Evolutionary conservation across 53 echinoderm and acorn worm genomes (phyloP), one percentile per base, ranked within the genome.

Genomic region (Henricia sp.): DNA sequence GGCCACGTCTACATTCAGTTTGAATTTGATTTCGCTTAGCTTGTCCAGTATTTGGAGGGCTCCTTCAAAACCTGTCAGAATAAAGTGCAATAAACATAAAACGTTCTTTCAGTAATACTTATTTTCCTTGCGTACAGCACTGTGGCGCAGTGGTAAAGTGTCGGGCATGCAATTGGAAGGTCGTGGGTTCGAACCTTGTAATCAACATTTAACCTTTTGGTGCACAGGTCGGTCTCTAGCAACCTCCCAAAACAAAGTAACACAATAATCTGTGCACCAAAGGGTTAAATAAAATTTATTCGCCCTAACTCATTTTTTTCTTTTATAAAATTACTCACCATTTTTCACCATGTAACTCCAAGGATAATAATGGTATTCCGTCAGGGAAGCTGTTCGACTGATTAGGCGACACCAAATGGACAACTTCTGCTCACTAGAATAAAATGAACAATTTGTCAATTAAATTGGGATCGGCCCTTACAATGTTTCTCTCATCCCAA

Each of bases 261-360:
- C n/a, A n/a, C n/a, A n/a, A n/a, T n/a, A n/a, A n/a, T n/a, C n/a
- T n/a, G n/a, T n/a, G n/a, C n/a, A n/a, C n/a, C n/a, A n/a, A n/a
- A n/a, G n/a, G n/a, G n/a, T n/a, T n/a, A n/a, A n/a, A n/a, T n/a
- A n/a, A n/a, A n/a, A n/a, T n/a, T n/a, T n/a, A n/a, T n/a, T n/a
- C n/a, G n/a, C n/a, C n/a, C n/a, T n/a, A n/a, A n/a, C n/a, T n/a
- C n/a, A n/a, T n/a, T n/a, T n/a, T n/a, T n/a, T n/a, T n/a, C n/a
- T n/a, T n/a, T n/a, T n/a, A n/a, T n/a, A n/a, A n/a, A n/a, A n/a
- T n/a, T n/a, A n/a, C 92, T 70, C 57, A 95, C 95, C 87, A 73
- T 89, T 92, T 66, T 90, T 94, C 41, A 91, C 50, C 94, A 96
- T 90, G 44, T 91, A 96, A 73, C 97, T 96, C 92, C 94, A 99